A percentile compares a stretch with the other conserved stretches of the same genome.
Evolutionary conservation across 2,797 vertebrate species (phyloP).

Genomic region (Pseudochaenichthys georgianus): DNA sequence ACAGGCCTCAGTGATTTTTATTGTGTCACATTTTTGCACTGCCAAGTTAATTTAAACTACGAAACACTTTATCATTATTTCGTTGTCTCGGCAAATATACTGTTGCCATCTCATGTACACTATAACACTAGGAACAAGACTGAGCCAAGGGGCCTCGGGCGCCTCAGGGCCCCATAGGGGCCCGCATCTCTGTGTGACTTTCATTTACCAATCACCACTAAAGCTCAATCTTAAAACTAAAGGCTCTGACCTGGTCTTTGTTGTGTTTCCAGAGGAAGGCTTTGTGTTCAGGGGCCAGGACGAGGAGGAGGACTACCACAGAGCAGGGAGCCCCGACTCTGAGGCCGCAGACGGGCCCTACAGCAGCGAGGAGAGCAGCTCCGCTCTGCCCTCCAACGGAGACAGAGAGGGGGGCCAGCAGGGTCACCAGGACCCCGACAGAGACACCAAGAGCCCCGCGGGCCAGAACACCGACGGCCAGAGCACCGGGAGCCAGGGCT

Average conservation of each 20-base stretch:
- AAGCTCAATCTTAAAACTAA: background rate
- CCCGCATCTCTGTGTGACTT: background rate
- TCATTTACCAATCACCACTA: background rate
- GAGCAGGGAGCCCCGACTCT: slow-evolving; percentile 86
- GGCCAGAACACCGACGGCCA: slow-evolving; percentile 52
- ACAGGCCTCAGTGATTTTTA: background rate
- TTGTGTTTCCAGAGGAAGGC: slow-evolving; percentile 85
- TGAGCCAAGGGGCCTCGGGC: background rate
- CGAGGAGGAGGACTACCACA: slow-evolving; percentile 87
- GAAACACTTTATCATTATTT: background rate
- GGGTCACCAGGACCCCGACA: slow-evolving; percentile 73
- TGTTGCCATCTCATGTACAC: background rate
- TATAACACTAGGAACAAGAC: background rate
- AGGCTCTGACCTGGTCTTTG: slow-evolving; percentile 1
- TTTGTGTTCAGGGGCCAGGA: slow-evolving; percentile 87
- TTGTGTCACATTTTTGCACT: background rate
- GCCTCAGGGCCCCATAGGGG: background rate
- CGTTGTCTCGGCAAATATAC: background rate
- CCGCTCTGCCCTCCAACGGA: slow-evolving; percentile 64
- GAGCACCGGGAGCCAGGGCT: slow-evolving; percentile 64
- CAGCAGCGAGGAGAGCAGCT: slow-evolving; percentile 88
- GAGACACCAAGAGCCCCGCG: slow-evolving; percentile 74
- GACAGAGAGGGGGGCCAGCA: slow-evolving; percentile 79
- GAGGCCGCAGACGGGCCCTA: slow-evolving; percentile 86
- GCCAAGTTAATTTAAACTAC: background rate